Evolutionary conservation across 2,888 invertebrate genomes (phyloP), one percentile per base, ranked within the genome.

Genomic region (Campopleginae sp.): DNA sequence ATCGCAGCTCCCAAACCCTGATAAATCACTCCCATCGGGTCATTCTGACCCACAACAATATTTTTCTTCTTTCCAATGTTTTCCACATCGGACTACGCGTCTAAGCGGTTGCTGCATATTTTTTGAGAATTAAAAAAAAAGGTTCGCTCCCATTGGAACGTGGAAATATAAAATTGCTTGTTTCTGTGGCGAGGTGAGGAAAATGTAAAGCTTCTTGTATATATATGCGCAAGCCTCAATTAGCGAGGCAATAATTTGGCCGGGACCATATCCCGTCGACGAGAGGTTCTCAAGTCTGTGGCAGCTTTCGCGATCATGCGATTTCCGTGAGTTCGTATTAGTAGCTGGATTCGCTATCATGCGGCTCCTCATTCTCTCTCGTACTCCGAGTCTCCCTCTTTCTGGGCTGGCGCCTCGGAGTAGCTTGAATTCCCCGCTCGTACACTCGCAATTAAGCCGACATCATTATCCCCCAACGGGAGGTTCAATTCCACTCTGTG

Each of bases 401-500:
- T 78, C 27, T 23, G 23, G 42, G 42, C 27, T 80, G 65, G 33
- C 68, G 33, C 77, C 54, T 70, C 33, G 23, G 51, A 58, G 38
- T 33, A 23, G 48, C 74, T 51, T 31, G 33, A 70, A 80, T 82
- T 70, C 76, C 80, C 77, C n/a, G n/a, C 51, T 77, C 76, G 79
- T 81, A 82, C 66, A 82, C 71, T 89, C 86, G 85, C 87, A 86
- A 87, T 89, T 88, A 88, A 88, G 87, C 84, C 87, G 80, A 87
- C 88, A 88, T 89, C 88, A 90, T 90, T 89, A 90, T 91, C 88
- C 88, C 84, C 84, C 70, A 72, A 61, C 65, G 38, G 88, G 87
- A 88, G 86, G 87, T 89, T 85, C 86, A 80, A 88, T 88, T 87
- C 82, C 79, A 80, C 84, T 90, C 83, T 87, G 79, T 86, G 84